A percentile compares a stretch with the other conserved stretches of the same genome.
These are phyloP conservation scores for Acanthosepion esculentum DNA, from an alignment of 2,888 invertebrate genomes.

Conservation along the genomic window DNA sequence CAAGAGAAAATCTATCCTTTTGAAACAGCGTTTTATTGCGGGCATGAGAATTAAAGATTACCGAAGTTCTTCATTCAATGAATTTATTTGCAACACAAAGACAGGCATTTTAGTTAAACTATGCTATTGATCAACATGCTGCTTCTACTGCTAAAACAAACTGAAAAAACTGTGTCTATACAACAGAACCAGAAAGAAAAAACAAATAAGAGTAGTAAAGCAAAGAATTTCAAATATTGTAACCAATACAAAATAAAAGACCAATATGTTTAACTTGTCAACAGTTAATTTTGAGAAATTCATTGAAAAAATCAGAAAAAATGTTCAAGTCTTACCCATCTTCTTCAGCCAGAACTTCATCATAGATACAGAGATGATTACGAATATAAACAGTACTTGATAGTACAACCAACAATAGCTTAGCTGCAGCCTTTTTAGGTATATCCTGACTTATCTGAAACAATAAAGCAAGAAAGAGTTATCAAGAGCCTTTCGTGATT, in stretches of 20 bases:
- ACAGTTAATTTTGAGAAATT: not conserved
- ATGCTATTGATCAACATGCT: no score
- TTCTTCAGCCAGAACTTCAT: constrained; percentile 60
- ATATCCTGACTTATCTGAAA: constrained; percentile 64
- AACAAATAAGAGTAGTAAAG: no score
- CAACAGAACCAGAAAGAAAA: no score
- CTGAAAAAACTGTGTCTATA: no score
- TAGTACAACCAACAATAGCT: constrained; percentile 64
- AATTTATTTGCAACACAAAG: no score
- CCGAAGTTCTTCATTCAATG: no score
- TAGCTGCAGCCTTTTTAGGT: constrained; percentile 61
- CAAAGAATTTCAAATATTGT: not conserved
- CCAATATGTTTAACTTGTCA: not conserved
- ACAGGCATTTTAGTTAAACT: no score
- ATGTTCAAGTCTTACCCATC: not conserved
- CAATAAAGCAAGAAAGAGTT: constrained; percentile 25
- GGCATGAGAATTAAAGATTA: no score
- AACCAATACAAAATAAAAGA: not conserved
- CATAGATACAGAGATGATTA: constrained; percentile 67
- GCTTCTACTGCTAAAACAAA: no score
- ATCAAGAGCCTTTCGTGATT: not conserved
- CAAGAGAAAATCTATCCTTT: no score
- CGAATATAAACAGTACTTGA: constrained; percentile 68
- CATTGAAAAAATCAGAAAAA: not conserved
- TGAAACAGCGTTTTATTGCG: no score